Evolutionary conservation across 2,888 invertebrate species (phyloP).

Genomic region (Perithous albicinctus): DNA sequence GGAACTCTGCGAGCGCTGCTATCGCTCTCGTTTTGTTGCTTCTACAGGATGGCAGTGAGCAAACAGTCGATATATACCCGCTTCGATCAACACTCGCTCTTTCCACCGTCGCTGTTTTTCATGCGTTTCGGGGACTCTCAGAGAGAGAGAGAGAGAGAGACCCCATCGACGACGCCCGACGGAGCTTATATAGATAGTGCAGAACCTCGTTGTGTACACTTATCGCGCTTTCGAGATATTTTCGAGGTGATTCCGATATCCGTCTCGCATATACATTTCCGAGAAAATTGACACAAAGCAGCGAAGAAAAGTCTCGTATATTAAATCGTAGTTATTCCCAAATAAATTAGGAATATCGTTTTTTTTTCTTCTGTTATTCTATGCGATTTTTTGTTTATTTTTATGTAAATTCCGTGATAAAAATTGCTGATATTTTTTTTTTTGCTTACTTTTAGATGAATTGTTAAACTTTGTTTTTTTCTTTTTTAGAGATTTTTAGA

Average conservation of each 20-base stretch:
- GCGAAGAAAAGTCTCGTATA: not conserved
- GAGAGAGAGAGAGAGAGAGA: no score
- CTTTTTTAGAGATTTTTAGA: no score
- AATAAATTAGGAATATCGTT: no score
- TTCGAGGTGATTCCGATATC: slow-evolving; percentile 17
- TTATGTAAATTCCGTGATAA: no score
- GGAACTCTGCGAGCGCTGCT: slow-evolving; percentile 53
- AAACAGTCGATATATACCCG: slow-evolving; percentile 57
- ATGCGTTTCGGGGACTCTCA: not conserved
- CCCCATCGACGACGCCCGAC: slow-evolving; percentile 2
- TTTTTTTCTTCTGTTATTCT: not conserved
- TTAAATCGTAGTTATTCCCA: no score
- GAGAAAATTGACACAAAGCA: not conserved
- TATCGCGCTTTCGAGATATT: slow-evolving; percentile 49
- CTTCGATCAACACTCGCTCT: slow-evolving; percentile 41
- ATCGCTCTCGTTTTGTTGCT: slow-evolving; percentile 37
- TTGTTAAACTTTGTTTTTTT: no score
- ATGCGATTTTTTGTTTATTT: not conserved
- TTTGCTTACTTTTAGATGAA: no score
- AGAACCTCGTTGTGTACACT: slow-evolving; percentile 52
- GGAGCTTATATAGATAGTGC: slow-evolving; percentile 51
- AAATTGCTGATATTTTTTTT: no score
- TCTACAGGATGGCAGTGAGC: slow-evolving; percentile 48
- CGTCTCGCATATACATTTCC: not conserved
- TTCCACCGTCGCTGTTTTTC: not conserved